Evolutionary conservation across 2,113 vertebrate genomes (phyloP), one percentile per base, ranked within the genome.

Genomic region (Phoenicopterus ruber): DNA sequence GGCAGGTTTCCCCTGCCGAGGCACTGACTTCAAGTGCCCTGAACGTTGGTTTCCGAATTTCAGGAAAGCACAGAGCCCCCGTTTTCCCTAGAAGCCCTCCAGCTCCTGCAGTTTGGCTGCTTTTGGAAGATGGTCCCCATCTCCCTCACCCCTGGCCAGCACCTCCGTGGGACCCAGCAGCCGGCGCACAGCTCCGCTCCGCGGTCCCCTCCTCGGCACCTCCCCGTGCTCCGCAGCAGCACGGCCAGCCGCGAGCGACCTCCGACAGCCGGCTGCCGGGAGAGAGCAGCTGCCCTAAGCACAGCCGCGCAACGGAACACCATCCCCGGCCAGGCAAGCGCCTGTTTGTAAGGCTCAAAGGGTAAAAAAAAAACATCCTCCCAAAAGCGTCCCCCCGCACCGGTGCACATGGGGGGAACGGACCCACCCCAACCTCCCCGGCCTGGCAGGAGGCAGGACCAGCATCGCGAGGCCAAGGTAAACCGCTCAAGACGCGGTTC

Each of bases 211-310:
- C 31, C 36, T 9, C 0, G 1, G 63, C 36, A 32, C 13, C 83
- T 57, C 36, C 69, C 6, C 4, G 2, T 15, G 54, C 46, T 47
- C 38, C 46, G 17, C 52, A 6, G 29, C 32, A n/a, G 50, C 50
- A 44, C 17, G 16, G 0, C 8, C 31, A 17, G 52, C 69, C 12
- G 1, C 26, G 49, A 22, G 28, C 1, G 4, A 46, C 38, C 61
- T 26, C 50, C 10, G 21, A 11, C 42, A 49, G n/a, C 29, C 10
- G 4, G 7, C 28, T 6, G 13, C 65, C 50, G 2, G 0, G n/a
- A 8, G 31, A 9, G 26, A 49, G 32, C 52, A 19, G 34, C 40
- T 32, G 67, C 40, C 38, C 40, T 4, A n/a, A 29, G 19, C 34
- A 26, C 21, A 19, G 44, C 34, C 31, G 0, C 12, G 42, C 20